Percentiles rank a stretch among this genome's conserved stretches.
Evolutionary conservation across 2,113 vertebrate species (phyloP).

Genomic region (Noturus placidus): DNA sequence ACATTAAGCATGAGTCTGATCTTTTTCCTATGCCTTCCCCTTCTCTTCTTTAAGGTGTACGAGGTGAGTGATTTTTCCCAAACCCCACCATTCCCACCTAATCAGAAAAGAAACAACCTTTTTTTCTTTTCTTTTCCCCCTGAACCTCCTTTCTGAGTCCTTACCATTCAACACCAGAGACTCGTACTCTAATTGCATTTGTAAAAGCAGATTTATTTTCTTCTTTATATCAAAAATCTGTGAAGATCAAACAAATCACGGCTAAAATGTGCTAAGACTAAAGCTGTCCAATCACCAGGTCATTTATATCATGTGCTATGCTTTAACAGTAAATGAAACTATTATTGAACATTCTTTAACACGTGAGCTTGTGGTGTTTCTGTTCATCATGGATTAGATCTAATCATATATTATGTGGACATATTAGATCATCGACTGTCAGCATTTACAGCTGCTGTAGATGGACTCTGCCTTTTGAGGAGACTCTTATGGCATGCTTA

Average conservation of each 20-base stretch:
- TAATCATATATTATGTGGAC: background rate
- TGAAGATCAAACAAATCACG: background rate
- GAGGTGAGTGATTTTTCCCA: conserved; percentile 83
- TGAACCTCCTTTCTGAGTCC: background rate
- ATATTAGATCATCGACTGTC: background rate
- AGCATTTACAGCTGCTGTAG: conserved; percentile 10
- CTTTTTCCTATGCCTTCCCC: conserved; percentile 82
- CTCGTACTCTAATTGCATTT: conserved; percentile 52
- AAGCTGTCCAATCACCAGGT: background rate
- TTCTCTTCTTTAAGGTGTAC: conserved; percentile 87
- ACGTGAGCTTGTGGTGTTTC: background rate
- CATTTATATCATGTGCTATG: background rate
- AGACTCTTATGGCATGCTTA: background rate
- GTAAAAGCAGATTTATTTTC: conserved; percentile 31
- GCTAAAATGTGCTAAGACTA: background rate
- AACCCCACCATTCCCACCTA: conserved; percentile 21
- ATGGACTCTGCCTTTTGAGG: background rate
- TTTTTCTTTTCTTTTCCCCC: background rate
- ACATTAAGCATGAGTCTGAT: conserved; percentile 73
- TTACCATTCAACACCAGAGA: conserved; percentile 35
- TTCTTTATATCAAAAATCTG: background rate
- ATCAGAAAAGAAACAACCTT: background rate
- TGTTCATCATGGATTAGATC: background rate
- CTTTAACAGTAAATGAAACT: background rate
- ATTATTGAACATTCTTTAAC: background rate